These are phyloP conservation scores for Bombyx mandarina DNA, from an alignment of 1,140 invertebrate species.

Conservation along the genomic window DNA sequence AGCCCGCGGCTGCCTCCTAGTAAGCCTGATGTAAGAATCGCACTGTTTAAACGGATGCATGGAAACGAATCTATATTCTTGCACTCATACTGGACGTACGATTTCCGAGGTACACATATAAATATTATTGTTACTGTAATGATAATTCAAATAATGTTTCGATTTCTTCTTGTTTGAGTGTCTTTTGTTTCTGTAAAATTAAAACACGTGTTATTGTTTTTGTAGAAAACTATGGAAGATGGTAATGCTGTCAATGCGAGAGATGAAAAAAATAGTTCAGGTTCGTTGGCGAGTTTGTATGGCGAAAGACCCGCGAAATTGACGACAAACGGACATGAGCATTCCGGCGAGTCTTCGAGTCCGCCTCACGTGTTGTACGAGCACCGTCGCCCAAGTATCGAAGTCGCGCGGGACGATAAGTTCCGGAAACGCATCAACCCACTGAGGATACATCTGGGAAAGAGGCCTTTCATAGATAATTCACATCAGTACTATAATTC, in stretches of 20 bases:
- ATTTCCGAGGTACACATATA: constrained; percentile 54
- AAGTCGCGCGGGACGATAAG: constrained; percentile 38
- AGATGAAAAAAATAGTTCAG: constrained; percentile 48
- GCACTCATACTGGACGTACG: constrained; percentile 67
- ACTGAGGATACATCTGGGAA: constrained; percentile 58
- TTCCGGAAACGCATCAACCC: constrained; percentile 55
- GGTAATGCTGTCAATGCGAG: constrained; percentile 56
- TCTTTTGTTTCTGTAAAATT: constrained; percentile 63
- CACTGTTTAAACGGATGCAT: constrained; percentile 60
- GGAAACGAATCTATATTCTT: constrained; percentile 62
- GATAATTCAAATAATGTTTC: constrained; percentile 54
- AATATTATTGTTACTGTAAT: constrained; percentile 40
- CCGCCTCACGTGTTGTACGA: constrained; percentile 32
- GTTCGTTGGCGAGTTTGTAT: constrained; percentile 43
- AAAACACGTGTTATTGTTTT: constrained; percentile 56
- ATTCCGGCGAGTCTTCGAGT: constrained; percentile 40
- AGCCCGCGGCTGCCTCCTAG: constrained; percentile 67
- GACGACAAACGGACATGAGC: constrained; percentile 55
- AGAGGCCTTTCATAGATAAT: constrained; percentile 57
- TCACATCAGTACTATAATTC: constrained; percentile 38
- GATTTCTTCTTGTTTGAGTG: constrained; percentile 58
- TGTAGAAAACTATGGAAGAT: constrained; percentile 69
- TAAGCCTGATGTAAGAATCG: constrained; percentile 65
- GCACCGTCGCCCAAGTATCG: constrained; percentile 26
- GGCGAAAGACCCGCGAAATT: constrained; percentile 42